Conservation (phyloP, 2,888 invertebrate species). For the Pseudococcus longispinus region DNA sequence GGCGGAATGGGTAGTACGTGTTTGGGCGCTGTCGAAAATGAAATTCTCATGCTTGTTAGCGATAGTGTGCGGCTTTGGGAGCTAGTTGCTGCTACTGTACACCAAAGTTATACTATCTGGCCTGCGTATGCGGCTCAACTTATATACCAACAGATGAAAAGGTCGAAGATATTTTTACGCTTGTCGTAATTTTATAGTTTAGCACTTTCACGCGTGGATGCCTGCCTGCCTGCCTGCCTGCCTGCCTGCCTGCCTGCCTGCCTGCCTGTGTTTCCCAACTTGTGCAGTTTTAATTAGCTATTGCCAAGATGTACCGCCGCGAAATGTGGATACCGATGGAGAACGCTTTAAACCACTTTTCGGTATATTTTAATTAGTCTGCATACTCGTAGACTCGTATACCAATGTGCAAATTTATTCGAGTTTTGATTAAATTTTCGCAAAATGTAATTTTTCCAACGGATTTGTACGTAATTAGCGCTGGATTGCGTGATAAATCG, state of each 20-base stretch:
- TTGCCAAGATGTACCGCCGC: background rate
- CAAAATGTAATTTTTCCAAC: too few relatives aligned
- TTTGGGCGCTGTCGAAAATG: slow-evolving; percentile 34
- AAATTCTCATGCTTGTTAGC: slow-evolving; percentile 28
- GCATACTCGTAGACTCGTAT: too few relatives aligned
- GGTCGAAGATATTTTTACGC: slow-evolving; percentile 14
- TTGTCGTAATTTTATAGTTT: slow-evolving; percentile 1
- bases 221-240: too few relatives aligned
- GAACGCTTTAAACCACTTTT: too few relatives aligned
- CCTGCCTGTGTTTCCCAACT: too few relatives aligned
- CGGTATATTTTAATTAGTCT: too few relatives aligned
- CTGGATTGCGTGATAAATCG: too few relatives aligned
- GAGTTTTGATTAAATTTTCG: too few relatives aligned
- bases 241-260: too few relatives aligned
- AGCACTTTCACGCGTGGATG: background rate
- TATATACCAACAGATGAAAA: background rate
- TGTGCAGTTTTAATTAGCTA: background rate
- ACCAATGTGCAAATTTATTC: too few relatives aligned
- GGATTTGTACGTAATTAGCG: too few relatives aligned
- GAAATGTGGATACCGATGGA: background rate
- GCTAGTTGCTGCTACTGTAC: background rate
- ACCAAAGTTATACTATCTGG: background rate
- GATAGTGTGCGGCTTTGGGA: slow-evolving; percentile 3
- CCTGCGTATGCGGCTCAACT: background rate
- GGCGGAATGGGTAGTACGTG: slow-evolving; percentile 30